Evolutionary conservation across 2,888 invertebrate genomes (phyloP), one percentile per base, ranked within the genome.

Genomic region (Chelonus formosanus): DNA sequence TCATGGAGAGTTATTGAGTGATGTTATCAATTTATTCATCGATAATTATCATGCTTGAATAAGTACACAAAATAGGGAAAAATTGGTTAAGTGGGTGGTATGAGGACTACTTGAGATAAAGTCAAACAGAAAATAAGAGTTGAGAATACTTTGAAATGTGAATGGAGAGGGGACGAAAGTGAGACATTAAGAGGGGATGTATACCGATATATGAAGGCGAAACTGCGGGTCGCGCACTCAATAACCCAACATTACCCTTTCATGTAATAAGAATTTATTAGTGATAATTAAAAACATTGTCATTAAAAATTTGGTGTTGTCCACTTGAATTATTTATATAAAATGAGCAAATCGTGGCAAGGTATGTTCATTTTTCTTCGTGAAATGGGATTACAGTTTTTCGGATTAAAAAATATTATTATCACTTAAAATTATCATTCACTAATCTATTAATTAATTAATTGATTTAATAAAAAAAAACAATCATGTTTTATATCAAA

Each of bases 121-220:
- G 32, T 32, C 32, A 52, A 32, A 52, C 52, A 5, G 10, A 48
- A 5, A 52, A 65, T 65, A 59, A 48, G 60, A 50, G 55, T 65
- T 66, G 69, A 68, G 61, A 58, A 62, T 47, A 35, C 44, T 40
- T 56, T 60, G 55, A 69, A 67, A 57, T 67, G 69, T 68, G 65
- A 63, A 65, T 69, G 67, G 66, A 61, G 67, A 61, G 67, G 67
- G 59, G 66, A 66, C 43, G 44, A 54, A 63, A 52, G 68, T 66
- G 71, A 71, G 66, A 72, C 40, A 63, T 73, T 67, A 65, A 69
- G 73, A 68, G 71, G 70, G 70, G 70, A 71, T 76, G 72, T 69
- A 76, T 76, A 75, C 74, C 80, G 78, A 80, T 82, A 82, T 82
- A 82, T 81, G 80, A 81, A 81, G 76, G 82, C 78, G 81, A 82